Conservation (phyloP, 23 tunicate genomes). For the Diplosoma virens region DNA sequence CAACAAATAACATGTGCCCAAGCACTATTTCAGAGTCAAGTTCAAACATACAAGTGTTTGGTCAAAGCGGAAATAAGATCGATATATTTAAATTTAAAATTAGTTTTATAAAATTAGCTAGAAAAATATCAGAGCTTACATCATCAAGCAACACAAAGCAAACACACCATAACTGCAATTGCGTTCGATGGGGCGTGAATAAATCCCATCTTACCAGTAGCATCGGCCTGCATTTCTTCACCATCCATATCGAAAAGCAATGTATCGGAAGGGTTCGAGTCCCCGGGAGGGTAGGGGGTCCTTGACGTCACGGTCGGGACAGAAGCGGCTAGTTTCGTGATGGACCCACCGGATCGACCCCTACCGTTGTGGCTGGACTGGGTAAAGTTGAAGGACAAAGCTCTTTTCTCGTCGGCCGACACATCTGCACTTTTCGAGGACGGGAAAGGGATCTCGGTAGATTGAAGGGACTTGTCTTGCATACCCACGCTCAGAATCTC, state of each 20-base stretch:
- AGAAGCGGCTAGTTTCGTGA: background rate
- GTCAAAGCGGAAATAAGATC: too few species aligned
- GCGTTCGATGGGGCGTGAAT: too few species aligned
- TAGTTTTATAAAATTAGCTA: too few species aligned
- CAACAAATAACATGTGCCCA: too few species aligned
- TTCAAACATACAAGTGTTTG: too few species aligned
- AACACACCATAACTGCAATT: too few species aligned
- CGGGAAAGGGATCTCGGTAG: background rate
- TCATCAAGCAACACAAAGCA: too few species aligned
- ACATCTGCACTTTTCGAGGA: background rate
- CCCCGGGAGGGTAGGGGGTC: too few species aligned
- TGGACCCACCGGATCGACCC: background rate
- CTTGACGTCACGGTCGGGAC: background rate
- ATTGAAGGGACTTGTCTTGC: slow-evolving; percentile 5
- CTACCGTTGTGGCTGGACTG: background rate
- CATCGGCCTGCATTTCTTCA: slow-evolving; percentile 19
- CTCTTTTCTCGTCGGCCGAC: background rate
- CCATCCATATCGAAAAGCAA: slow-evolving; percentile 13
- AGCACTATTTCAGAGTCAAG: too few species aligned
- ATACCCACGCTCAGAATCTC: slow-evolving; percentile 52
- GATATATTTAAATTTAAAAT: too few species aligned
- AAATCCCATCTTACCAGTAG: too few species aligned
- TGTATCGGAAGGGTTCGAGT: background rate
- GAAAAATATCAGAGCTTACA: too few species aligned
- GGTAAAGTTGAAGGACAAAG: slow-evolving; percentile 28